Evolutionary conservation across 2,113 vertebrate species (phyloP), one percentile per base, ranked within the genome.

Genomic region (Pteruthius melanotis): DNA sequence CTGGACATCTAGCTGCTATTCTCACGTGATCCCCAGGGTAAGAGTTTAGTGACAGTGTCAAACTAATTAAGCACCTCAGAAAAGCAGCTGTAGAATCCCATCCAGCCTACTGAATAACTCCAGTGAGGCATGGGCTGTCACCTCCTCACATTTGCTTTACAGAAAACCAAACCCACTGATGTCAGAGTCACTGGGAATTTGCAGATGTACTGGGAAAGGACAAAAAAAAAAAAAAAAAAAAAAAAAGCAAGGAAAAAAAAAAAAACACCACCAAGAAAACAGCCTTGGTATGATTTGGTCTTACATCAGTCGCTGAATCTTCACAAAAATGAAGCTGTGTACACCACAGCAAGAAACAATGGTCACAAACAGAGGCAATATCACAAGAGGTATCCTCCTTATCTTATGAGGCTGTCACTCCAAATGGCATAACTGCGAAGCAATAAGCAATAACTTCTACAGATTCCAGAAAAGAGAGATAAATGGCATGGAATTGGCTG

Each of bases 401-500:
- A 40, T 92, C 87, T 84, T 91, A 68, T 30, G 31, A 87, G 77
- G 11, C 57, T 94, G 77, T 91, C 89, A 76, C 10, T 94, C 53
- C 57, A 82, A 30, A 37, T 71, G 81, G 59, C 87, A 89, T 72
- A 61, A 75, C 76, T 74, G 81, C 71, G 77, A 84, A 91, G 69
- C 75, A 82, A 84, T 75, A 93, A 87, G 83, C 20, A 95, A 68
- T 69, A 89, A 28, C 64, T 93, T 92, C 71, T 89, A 69, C 56
- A 68, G 31, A 84, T 79, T 31, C 26, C 42, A 82, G 69, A 91
- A 78, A 87, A 27, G 35, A 78, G 61, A 94, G 40, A 75, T 87
- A 95, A 95, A 96, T 66, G 64, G n/a, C 89, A 78, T 37, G 50
- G 83, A 93, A 83, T 84, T 95, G 95, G 92, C 90, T 78, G 40